These are phyloP conservation scores for Mormyrus hasselquistii DNA, from an alignment of 2,797 vertebrate genomes.

Conservation along the genomic window DNA sequence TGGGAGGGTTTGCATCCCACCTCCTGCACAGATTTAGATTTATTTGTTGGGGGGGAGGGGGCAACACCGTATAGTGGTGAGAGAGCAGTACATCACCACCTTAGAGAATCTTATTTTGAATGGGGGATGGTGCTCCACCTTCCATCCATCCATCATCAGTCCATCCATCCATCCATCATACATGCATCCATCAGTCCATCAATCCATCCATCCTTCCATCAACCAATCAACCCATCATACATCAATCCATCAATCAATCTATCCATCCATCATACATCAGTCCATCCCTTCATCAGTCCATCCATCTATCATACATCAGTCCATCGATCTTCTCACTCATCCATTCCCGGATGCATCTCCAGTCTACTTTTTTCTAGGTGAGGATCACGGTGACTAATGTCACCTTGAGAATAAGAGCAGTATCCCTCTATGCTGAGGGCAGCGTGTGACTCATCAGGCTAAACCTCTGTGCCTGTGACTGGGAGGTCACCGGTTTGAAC, in stretches of 20 bases:
- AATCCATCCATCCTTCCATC: too few relatives aligned
- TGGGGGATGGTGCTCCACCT: not conserved
- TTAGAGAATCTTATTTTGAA: not conserved
- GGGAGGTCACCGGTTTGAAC: not conserved
- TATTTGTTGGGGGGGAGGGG: not conserved
- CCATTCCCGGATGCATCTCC: not conserved
- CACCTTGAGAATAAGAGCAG: not conserved
- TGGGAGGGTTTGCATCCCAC: not conserved
- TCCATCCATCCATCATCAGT: too few relatives aligned
- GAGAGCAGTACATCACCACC: not conserved
- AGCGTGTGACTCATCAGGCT: not conserved
- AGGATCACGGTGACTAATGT: not conserved
- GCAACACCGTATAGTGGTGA: not conserved
- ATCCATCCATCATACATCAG: too few relatives aligned
- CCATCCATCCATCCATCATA: too few relatives aligned
- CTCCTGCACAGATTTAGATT: too few relatives aligned
- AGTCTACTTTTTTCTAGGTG: not conserved
- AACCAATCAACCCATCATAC: too few relatives aligned
- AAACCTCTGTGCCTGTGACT: not conserved
- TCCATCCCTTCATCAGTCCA: not conserved
- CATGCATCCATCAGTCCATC: too few relatives aligned
- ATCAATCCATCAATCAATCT: too few relatives aligned
- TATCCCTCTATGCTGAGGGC: not conserved
- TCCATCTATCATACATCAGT: not conserved
- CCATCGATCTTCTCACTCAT: not conserved